A percentile compares a stretch with the other conserved stretches of the same genome.
Conservation (phyloP, 2,113 vertebrate species). For the Rhinolophus sinicus region DNA sequence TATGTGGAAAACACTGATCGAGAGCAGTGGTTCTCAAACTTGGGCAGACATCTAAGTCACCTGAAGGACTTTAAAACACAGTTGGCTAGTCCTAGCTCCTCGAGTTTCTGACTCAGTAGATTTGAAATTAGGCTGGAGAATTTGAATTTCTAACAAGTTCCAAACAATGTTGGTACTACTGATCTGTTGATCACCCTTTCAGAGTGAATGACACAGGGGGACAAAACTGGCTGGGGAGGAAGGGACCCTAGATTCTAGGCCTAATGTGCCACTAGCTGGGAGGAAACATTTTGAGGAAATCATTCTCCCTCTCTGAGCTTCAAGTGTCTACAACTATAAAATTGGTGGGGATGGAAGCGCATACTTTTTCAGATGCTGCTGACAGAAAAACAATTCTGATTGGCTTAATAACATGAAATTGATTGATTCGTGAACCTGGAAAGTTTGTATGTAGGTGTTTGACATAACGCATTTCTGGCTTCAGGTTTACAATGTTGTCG, state of each 20-base stretch:
- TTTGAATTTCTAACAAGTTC: background rate
- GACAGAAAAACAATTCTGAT: background rate
- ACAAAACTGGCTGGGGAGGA: background rate
- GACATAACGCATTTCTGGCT: background rate
- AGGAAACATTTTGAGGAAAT: background rate
- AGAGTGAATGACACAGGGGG: background rate
- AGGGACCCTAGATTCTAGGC: background rate
- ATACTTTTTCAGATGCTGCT: background rate
- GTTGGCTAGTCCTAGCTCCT: background rate
- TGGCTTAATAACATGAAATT: background rate
- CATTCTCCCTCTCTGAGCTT: background rate
- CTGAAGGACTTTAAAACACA: background rate
- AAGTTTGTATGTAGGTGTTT: background rate
- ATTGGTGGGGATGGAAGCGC: background rate
- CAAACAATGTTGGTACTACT: background rate
- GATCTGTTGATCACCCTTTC: background rate
- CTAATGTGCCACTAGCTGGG: background rate
- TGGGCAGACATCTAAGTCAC: background rate
- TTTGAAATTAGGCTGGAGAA: background rate
- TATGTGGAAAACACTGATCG: background rate
- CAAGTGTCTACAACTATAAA: background rate
- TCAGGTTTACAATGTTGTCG: background rate
- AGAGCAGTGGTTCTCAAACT: background rate
- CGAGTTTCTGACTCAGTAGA: background rate
- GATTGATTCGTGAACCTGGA: background rate